These are phyloP conservation scores for Andrena hattorfiana DNA, from an alignment of 2,888 invertebrate genomes.

Conservation along the genomic window DNA sequence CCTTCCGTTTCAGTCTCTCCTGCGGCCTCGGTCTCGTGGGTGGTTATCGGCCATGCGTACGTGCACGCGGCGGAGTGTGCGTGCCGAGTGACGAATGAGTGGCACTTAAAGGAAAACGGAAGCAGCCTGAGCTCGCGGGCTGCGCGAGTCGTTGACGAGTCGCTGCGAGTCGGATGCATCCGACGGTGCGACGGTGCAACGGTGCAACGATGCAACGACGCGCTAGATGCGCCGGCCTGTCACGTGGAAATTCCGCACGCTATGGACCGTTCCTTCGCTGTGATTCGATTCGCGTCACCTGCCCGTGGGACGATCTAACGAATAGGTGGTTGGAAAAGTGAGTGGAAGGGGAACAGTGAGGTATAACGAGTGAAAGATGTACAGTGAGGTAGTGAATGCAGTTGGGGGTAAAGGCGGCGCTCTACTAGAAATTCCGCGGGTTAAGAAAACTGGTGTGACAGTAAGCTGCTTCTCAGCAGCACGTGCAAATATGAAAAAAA, in stretches of 20 bases:
- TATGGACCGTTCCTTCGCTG: neutral
- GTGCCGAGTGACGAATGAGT: slow-evolving; percentile 69
- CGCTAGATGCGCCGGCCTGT: slow-evolving; percentile 13
- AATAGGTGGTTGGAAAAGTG: neutral
- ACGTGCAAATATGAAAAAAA: too few species aligned
- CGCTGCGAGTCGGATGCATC: slow-evolving; percentile 10
- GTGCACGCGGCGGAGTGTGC: slow-evolving; percentile 60
- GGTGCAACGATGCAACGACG: neutral
- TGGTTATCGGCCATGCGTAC: slow-evolving; percentile 43
- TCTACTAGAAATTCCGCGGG: neutral
- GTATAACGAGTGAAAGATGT: neutral
- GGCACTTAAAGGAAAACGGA: slow-evolving; percentile 58
- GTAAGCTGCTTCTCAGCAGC: too few species aligned
- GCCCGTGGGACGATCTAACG: neutral
- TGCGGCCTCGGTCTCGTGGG: slow-evolving; percentile 18
- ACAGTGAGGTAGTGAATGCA: neutral
- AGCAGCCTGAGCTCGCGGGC: slow-evolving; percentile 18
- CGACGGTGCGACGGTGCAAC: neutral
- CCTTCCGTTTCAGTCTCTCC: slow-evolving; percentile 33
- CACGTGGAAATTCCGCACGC: slow-evolving; percentile 45
- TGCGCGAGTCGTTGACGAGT: slow-evolving; percentile 23
- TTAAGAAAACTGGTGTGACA: too few species aligned
- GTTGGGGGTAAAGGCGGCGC: neutral
- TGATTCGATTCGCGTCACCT: neutral
- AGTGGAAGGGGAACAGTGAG: neutral